A percentile compares a stretch with the other conserved stretches of the same genome.
Evolutionary conservation across 2,888 invertebrate genomes (phyloP).

Genomic region (Timema podura): DNA sequence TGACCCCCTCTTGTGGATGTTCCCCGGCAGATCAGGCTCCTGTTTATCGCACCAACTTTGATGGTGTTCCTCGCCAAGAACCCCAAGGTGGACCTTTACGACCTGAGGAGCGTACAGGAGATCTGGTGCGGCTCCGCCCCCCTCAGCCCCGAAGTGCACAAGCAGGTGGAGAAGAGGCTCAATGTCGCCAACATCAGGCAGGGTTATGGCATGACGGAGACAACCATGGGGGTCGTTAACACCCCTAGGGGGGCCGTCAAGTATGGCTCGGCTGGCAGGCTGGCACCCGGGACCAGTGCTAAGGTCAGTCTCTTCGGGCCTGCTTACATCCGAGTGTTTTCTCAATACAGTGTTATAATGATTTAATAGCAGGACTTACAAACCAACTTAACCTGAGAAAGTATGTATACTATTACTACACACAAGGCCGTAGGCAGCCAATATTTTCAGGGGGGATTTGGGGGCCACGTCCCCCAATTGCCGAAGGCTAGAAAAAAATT

Average conservation of each 20-base stretch:
- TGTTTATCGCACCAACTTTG: constrained; percentile 77
- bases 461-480: too few species aligned
- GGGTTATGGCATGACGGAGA: constrained; percentile 79
- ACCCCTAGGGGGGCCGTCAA: constrained; percentile 42
- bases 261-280: constrained; percentile 32
- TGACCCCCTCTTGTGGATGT: not conserved
- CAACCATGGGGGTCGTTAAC: constrained; percentile 57
- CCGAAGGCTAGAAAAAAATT: too few species aligned
- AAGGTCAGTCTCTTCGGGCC: too few species aligned
- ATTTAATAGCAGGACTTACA: too few species aligned
- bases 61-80: constrained; percentile 79
- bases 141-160: constrained; percentile 64
- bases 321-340: too few species aligned
- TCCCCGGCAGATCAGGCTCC: constrained; percentile 53
- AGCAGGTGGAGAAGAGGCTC: constrained; percentile 20
- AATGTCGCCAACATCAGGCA: constrained; percentile 56
- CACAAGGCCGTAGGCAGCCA: too few species aligned
- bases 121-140: constrained; percentile 81
- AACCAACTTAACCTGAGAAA: too few species aligned
- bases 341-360: too few species aligned
- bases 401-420: too few species aligned
- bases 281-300: constrained; percentile 31
- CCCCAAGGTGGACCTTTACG: constrained; percentile 69
- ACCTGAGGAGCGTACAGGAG: constrained; percentile 65
- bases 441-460: too few species aligned